Evolutionary conservation across 1,140 invertebrate species (phyloP).

Genomic region (Lordiphosa stackelbergi): DNA sequence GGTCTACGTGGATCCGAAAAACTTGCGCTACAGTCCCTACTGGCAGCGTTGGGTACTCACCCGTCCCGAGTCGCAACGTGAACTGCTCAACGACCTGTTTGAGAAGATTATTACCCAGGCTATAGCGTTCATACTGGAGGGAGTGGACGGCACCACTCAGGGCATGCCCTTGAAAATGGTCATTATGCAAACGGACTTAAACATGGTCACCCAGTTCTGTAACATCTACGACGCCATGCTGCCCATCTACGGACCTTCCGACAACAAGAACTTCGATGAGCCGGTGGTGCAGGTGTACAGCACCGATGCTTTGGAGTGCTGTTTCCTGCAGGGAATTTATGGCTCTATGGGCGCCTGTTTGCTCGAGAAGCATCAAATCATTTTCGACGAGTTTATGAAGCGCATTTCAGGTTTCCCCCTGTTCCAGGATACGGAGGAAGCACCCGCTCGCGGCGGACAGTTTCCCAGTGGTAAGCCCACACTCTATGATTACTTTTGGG

Average conservation of each 20-base stretch:
- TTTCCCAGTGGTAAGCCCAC: slow-evolving; percentile 82
- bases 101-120: slow-evolving; percentile 82
- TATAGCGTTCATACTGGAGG: slow-evolving; percentile 87
- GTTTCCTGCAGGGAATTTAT: slow-evolving; percentile 87
- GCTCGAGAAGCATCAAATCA: slow-evolving; percentile 81
- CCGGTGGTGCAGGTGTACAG: slow-evolving; percentile 78
- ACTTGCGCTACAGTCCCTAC: slow-evolving; percentile 90
- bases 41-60: slow-evolving; percentile 86
- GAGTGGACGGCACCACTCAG: slow-evolving; percentile 84
- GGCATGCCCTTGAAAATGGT: slow-evolving; percentile 87
- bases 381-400: slow-evolving; percentile 90
- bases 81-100: slow-evolving; percentile 61
- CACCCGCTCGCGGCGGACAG: slow-evolving; percentile 82
- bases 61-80: slow-evolving; percentile 57
- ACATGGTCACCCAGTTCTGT: slow-evolving; percentile 92
- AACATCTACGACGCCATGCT: slow-evolving; percentile 86
- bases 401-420: slow-evolving; percentile 84
- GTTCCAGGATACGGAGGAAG: slow-evolving; percentile 81
- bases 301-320: slow-evolving; percentile 81
- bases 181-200: slow-evolving; percentile 89
- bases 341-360: slow-evolving; percentile 90
- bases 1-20: slow-evolving; percentile 95
- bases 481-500: slow-evolving; percentile 90
- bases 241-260: slow-evolving; percentile 68
- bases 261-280: slow-evolving; percentile 76